Percentiles rank a stretch among this genome's conserved stretches.
Conservation (phyloP, 2,888 invertebrate species). For the Melanargia galathea region DNA sequence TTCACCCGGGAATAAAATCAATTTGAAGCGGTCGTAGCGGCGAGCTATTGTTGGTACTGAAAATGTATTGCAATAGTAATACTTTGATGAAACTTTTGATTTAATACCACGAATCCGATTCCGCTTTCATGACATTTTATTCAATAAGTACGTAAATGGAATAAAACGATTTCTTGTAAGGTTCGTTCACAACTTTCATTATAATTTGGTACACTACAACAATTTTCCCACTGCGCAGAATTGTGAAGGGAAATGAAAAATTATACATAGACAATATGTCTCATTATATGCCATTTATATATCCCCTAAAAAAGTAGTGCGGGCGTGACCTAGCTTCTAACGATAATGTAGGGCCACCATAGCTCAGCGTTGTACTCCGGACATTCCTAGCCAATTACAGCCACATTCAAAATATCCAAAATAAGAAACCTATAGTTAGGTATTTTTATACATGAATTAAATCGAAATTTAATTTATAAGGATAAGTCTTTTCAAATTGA, state of each 20-base stretch:
- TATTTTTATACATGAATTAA: too few relatives aligned
- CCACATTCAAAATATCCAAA: not conserved
- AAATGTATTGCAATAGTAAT: slow-evolving; percentile 14
- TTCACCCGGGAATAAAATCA: slow-evolving; percentile 16
- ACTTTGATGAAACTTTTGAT: slow-evolving; percentile 3
- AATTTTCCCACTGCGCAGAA: not conserved
- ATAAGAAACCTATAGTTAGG: too few relatives aligned
- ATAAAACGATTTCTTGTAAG: not conserved
- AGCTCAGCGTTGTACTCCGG: not conserved
- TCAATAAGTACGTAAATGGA: not conserved
- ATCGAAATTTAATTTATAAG: too few relatives aligned
- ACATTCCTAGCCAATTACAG: not conserved
- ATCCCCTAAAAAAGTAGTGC: slow-evolving; percentile 26
- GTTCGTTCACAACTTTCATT: not conserved
- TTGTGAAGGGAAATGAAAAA: not conserved
- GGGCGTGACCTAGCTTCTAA: slow-evolving; percentile 31
- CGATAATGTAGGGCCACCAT: slow-evolving; percentile 9
- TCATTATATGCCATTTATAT: slow-evolving; percentile 24
- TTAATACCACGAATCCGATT: slow-evolving; percentile 7
- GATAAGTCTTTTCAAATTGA: too few relatives aligned
- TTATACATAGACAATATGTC: slow-evolving; percentile 4
- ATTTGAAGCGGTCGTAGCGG: slow-evolving; percentile 7
- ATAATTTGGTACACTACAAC: not conserved
- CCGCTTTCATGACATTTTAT: not conserved
- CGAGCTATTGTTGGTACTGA: not conserved